Evolutionary conservation across 2,113 vertebrate species (phyloP).

Genomic region (Larimichthys crocea): DNA sequence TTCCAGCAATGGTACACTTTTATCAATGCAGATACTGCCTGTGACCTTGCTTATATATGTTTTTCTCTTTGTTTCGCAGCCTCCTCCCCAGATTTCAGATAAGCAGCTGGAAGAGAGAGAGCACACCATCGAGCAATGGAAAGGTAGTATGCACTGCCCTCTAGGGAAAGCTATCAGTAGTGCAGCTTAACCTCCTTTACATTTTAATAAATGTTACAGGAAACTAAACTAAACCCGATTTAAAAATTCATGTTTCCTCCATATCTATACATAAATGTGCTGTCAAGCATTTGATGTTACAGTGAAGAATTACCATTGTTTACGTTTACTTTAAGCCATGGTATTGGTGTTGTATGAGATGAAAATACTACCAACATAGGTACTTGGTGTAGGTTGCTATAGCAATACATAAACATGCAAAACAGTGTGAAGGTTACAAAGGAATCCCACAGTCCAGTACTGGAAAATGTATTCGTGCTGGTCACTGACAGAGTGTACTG

Average conservation of each 20-base stretch:
- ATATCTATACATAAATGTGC: not conserved
- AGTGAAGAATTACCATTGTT: not conserved
- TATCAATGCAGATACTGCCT: not conserved
- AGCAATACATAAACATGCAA: not conserved
- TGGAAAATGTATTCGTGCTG: not conserved
- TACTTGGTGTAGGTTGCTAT: not conserved
- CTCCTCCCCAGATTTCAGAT: constrained; percentile 97
- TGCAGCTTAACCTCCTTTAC: not conserved
- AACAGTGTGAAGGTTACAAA: not conserved
- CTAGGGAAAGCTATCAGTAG: constrained; percentile 43
- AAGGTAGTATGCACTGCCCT: constrained; percentile 87
- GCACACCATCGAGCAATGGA: constrained; percentile 98
- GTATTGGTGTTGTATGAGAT: not conserved
- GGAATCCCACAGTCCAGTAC: not conserved
- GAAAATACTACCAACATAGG: not conserved
- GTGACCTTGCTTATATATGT: constrained; percentile 10
- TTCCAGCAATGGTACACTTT: not conserved
- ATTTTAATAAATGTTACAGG: not conserved
- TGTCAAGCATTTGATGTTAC: not conserved
- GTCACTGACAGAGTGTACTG: not conserved
- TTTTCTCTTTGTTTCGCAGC: constrained; percentile 81
- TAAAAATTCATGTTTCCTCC: not conserved
- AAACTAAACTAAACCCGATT: not conserved
- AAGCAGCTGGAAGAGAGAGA: constrained; percentile 97
- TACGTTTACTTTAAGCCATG: not conserved